Conservation (phyloP, 1,140 invertebrate genomes). For the Pseudachorutes palmiensis region DNA sequence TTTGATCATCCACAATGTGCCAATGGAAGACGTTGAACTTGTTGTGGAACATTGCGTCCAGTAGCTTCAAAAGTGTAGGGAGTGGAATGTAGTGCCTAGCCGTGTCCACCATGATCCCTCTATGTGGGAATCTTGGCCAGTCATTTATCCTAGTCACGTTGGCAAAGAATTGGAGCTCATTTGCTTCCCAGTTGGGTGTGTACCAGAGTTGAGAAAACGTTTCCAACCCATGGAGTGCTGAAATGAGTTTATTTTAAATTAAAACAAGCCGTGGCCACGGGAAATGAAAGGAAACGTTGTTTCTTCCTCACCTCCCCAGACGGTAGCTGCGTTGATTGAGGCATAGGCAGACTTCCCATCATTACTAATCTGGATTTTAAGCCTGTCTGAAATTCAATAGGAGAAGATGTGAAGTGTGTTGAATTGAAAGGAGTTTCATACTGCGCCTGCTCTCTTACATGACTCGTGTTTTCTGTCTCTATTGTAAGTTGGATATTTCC, state of each 20-base stretch:
- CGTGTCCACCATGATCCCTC: constrained; percentile 51
- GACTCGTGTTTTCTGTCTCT: constrained; percentile 18
- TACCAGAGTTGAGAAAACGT: constrained; percentile 36
- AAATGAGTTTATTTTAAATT: not conserved
- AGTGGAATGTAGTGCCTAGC: constrained; percentile 48
- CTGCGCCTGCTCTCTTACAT: constrained; percentile 14
- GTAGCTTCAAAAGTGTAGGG: constrained; percentile 42
- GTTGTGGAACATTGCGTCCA: constrained; percentile 51
- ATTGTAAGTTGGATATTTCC: constrained; percentile 16
- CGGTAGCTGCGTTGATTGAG: constrained; percentile 20
- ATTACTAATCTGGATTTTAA: constrained; percentile 6
- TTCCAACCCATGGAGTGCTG: constrained; percentile 31
- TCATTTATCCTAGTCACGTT: constrained; percentile 46
- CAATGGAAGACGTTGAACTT: constrained; percentile 59
- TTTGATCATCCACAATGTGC: constrained; percentile 54
- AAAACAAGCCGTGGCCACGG: not conserved
- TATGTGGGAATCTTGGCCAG: constrained; percentile 46
- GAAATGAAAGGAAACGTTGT: not conserved
- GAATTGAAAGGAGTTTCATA: no score
- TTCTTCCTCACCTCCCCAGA: constrained; percentile 24
- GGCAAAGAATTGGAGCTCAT: constrained; percentile 39
- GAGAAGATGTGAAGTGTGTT: not conserved
- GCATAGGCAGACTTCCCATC: not conserved
- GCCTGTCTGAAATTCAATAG: constrained; percentile 1
- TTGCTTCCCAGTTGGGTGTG: not conserved